Percentiles rank a stretch among this genome's conserved stretches.
Conservation (phyloP, 2,113 vertebrate genomes). For the Indri indri region DNA sequence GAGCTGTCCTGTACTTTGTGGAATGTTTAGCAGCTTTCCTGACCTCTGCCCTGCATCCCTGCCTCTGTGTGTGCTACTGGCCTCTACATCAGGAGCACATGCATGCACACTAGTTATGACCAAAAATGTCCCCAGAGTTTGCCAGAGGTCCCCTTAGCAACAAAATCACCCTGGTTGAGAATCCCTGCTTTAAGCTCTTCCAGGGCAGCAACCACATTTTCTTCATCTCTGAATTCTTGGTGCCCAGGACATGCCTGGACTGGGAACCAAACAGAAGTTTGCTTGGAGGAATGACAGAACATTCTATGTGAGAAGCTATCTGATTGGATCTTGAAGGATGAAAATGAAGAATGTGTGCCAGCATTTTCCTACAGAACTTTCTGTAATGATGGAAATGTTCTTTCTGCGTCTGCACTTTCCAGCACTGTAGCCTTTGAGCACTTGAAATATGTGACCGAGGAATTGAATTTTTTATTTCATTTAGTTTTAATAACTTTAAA, state of each 20-base stretch:
- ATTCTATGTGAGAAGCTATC: neutral
- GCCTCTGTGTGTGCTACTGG: neutral
- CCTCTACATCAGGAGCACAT: neutral
- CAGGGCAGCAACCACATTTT: neutral
- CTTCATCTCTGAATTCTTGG: neutral
- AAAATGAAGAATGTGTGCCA: neutral
- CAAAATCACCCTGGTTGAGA: neutral
- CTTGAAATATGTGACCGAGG: neutral
- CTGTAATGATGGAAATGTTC: neutral
- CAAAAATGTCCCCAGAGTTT: neutral
- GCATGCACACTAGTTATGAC: neutral
- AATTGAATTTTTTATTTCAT: neutral
- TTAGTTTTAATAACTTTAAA: neutral
- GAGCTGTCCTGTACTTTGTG: fast-evolving
- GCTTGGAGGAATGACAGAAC: neutral
- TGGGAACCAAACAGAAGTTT: neutral
- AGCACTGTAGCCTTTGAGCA: neutral
- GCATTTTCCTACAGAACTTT: neutral
- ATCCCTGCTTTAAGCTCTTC: neutral
- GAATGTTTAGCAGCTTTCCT: neutral
- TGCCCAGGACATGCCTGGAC: neutral
- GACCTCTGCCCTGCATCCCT: neutral
- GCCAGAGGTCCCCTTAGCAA: neutral
- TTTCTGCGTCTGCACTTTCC: neutral
- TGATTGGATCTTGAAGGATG: neutral